Conservation (phyloP, 2,888 invertebrate genomes). For the Craniophora ligustri region DNA sequence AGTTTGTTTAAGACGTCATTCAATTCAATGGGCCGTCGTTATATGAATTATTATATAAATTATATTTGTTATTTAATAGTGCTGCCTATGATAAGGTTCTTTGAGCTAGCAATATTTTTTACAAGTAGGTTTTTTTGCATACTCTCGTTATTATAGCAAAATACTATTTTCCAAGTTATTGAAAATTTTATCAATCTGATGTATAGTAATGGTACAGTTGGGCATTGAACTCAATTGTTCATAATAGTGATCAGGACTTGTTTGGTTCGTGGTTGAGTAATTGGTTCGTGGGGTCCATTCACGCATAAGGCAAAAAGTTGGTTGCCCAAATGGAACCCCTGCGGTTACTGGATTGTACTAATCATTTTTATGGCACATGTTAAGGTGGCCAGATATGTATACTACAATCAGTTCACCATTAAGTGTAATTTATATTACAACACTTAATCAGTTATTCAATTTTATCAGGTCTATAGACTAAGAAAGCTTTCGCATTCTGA, state of each 20-base stretch:
- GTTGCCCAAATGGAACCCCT: too few relatives aligned
- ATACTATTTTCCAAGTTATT: background rate
- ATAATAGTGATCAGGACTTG: too few relatives aligned
- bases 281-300: background rate
- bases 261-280: background rate
- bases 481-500: background rate
- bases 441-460: background rate
- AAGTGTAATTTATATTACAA: too few relatives aligned
- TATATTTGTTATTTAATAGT: slow-evolving; percentile 30
- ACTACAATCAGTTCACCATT: too few relatives aligned
- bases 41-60: slow-evolving; percentile 41
- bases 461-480: slow-evolving; percentile 1
- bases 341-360: too few relatives aligned
- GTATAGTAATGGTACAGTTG: too few relatives aligned
- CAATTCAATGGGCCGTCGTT: slow-evolving; percentile 41
- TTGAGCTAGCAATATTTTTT: slow-evolving; percentile 24
- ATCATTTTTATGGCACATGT: too few relatives aligned
- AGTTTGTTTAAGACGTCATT: slow-evolving; percentile 41
- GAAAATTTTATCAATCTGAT: too few relatives aligned
- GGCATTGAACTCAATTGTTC: too few relatives aligned
- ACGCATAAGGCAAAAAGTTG: background rate
- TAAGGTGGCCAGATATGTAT: too few relatives aligned
- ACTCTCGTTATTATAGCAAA: slow-evolving; percentile 15
- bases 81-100: slow-evolving; percentile 22
- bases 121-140: slow-evolving; percentile 18